Base-by-base conservation (phyloP, 92 coral and sea anemone genomes). In the Zoanthus sansibaricus region DNA sequence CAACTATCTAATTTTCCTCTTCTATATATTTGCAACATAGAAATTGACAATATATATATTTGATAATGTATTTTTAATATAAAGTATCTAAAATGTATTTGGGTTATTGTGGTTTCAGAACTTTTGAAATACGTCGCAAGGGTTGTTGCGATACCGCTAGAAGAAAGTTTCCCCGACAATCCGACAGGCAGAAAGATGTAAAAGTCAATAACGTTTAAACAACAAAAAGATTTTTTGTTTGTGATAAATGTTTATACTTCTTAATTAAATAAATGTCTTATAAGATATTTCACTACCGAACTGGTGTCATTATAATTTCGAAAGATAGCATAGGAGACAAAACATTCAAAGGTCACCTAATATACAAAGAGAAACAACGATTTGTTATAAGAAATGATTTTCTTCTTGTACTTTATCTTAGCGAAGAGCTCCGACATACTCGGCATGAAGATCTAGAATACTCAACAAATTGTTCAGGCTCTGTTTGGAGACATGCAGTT, bases 361-460 rank as follows among this genome's bases (percentile, higher is more conserved):
- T 25, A 25, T 25, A 25, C 0, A 16, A 58, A 58, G n/a, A 12
- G n/a, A 10, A 9, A 54, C 11, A 54, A 4, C 17, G 15, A 58
- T 7, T n/a, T 18, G 16, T 15, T 11, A 45, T 16, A 52, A 75
- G 77, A 46, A 73, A 75, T 5, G 10, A 20, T 0, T 25, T n/a
- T 42, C 30, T 16, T 30, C 59, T 15, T 10, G 20, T 12, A 14
- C 7, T 44, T 33, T 55, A n/a, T 59, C 72, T 78, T 47, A 14
- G 11, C 7, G 42, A 59, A 32, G 44, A 78, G 48, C 46, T 59
- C 3, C 83, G 59, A 42, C 42, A n/a, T 61, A 78, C 83, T 77
- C 55, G 68, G 71, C 72, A 42, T 61, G 58, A 44, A 37, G 51
- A 18, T 42, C 52, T 20, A 18, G 42, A 44, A 45, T 37, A 46